Base-by-base conservation (phyloP, 2,888 invertebrate species). In the Morinoia aosen region DNA sequence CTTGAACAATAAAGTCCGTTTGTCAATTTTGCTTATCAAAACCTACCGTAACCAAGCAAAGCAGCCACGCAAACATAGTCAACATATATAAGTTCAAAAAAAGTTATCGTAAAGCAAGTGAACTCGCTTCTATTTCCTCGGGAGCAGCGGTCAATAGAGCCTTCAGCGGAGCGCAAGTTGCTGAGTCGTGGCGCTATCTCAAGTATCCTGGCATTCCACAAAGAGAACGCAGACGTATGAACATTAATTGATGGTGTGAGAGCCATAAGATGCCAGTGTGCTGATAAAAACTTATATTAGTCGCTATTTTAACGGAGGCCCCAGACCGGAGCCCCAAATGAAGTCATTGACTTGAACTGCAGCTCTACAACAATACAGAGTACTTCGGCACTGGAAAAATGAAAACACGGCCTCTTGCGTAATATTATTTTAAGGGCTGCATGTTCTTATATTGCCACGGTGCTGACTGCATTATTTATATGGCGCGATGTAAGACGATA, bases 231-330 rank as follows among this genome's bases (percentile, higher is more conserved):
- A 40, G 39, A 90, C 90, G 90, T 40, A 90, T 90, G 48, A 40
- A 39, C 90, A 90, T 39, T 90, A 90, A 90, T 90, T 90, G 90
- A 90, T 40, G 90, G 90, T 90, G 33, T 90, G 90, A 10, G 90
- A 39, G 90, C 48, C 39, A 19, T 90, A 90, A 90, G 90, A 39
- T 90, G 90, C 40, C 90, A 90, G 90, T 39, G 90, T 19, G 12
- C 39, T 40, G 40, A 39, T 90, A 90, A 48, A 11, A 76, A 33
- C 25, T 33, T 76, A 25, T 76, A 76, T 19, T 10, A 76, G 76
- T 25, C 33, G 76, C 76, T 76, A 76, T 76, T 76, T 76, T 33
- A 76, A 76, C 19, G 76, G 76, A 19, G 64, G 33, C 76, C 33
- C 19, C 25, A 76, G 33, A 33, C 76, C 25, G 76, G 76, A 10